These are phyloP conservation scores for Talpa occidentalis DNA, from an alignment of 2,113 vertebrate species.

Conservation along the genomic window DNA sequence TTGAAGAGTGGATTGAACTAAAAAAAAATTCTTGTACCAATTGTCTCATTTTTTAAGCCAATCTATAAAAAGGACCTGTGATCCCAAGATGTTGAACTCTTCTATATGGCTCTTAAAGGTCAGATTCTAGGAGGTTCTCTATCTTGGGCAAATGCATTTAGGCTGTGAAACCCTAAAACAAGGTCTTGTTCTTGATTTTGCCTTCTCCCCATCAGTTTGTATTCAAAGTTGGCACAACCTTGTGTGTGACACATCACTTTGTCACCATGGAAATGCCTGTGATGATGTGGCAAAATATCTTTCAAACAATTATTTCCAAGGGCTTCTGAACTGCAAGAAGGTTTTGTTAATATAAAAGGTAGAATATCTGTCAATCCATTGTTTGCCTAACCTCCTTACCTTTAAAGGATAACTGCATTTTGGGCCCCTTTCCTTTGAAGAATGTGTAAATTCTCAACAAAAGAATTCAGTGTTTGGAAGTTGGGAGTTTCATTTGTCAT, in stretches of 20 bases:
- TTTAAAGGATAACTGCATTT: constrained; percentile 45
- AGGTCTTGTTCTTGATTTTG: background rate
- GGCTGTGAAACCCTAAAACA: background rate
- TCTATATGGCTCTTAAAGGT: background rate
- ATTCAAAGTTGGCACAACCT: constrained; percentile 11
- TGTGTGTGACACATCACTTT: background rate
- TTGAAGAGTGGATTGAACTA: background rate
- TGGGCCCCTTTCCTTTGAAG: constrained; percentile 47
- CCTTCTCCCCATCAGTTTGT: background rate
- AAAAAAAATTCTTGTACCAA: background rate
- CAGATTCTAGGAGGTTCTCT: background rate
- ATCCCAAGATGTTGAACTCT: background rate
- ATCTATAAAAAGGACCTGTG: background rate
- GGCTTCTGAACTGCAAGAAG: background rate
- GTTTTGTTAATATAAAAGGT: constrained; percentile 55
- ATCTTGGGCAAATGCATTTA: background rate
- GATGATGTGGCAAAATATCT: constrained; percentile 25
- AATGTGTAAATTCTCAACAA: constrained; percentile 67
- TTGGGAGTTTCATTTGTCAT: constrained; percentile 70
- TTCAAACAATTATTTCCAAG: constrained; percentile 34
- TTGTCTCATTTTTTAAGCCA: background rate
- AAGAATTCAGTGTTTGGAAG: constrained; percentile 66
- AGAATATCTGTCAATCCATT: constrained; percentile 38
- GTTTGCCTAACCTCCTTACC: constrained; percentile 61
- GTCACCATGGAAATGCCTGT: constrained; percentile 61